phyloP scores from a whole-genome alignment of 2,113 vertebrate genomes.

The Aspiorhynchus laticeps region DNA sequence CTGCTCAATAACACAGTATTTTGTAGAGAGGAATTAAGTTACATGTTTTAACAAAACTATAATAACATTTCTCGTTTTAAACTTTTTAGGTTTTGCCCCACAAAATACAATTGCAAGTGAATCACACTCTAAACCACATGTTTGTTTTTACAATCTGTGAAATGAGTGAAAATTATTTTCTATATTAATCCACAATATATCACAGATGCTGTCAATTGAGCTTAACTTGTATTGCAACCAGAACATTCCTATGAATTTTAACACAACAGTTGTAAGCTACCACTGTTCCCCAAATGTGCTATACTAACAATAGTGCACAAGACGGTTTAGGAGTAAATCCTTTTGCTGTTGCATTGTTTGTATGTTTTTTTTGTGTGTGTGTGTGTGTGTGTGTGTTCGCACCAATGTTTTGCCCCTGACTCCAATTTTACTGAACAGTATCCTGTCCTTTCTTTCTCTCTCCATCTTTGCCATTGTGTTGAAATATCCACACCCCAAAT shows the following conservation, averaged over 20 bases:
- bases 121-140: neutral
- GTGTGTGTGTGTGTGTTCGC: neutral
- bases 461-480: constrained; percentile 2
- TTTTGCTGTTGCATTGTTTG: neutral
- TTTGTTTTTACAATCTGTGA: neutral
- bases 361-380: neutral
- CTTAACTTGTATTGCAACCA: neutral
- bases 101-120: neutral
- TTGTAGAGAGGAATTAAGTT: neutral
- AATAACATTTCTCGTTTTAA: neutral
- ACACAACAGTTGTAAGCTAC: neutral
- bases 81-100: neutral
- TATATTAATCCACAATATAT: neutral
- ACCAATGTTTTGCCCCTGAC: neutral
- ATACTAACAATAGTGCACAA: neutral
- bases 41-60: neutral
- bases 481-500: constrained; percentile 19
- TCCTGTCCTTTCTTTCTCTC: constrained; percentile 31
- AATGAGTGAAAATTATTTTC: neutral
- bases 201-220: neutral
- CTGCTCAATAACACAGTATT: neutral
- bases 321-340: neutral
- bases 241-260: neutral
- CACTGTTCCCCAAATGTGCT: constrained; percentile 10
- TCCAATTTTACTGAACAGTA: constrained; percentile 15